Conservation (phyloP, 2,113 vertebrate genomes). For the Labeo catla region DNA sequence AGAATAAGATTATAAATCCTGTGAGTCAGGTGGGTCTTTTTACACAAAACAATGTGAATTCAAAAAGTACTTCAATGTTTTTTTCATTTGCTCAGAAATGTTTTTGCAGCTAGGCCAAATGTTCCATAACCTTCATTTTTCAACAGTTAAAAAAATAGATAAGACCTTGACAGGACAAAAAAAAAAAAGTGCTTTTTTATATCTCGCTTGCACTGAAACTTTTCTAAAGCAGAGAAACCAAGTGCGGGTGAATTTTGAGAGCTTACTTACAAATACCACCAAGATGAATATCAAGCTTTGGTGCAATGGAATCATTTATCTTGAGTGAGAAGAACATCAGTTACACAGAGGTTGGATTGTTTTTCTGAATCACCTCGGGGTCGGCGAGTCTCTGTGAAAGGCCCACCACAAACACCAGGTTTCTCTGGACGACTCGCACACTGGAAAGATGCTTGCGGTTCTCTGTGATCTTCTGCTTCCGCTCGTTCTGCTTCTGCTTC, state of each 20-base stretch:
- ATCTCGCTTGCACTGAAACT: background rate
- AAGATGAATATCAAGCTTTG: background rate
- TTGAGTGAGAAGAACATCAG: background rate
- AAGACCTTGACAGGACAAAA: background rate
- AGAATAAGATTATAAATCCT: background rate
- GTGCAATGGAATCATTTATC: background rate
- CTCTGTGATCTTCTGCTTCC: conserved; percentile 94
- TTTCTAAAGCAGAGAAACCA: background rate
- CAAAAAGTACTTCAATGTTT: background rate
- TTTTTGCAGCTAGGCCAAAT: background rate
- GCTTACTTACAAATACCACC: background rate
- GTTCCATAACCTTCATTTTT: background rate
- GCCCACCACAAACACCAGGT: conserved; percentile 91
- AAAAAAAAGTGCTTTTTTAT: background rate
- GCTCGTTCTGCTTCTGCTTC: conserved; percentile 91
- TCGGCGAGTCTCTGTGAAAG: conserved; percentile 88
- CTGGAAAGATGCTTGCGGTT: conserved; percentile 92
- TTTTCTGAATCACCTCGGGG: conserved; percentile 81
- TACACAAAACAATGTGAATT: background rate
- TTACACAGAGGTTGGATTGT: background rate
- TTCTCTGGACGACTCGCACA: conserved; percentile 91
- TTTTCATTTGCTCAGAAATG: background rate
- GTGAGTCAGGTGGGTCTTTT: background rate
- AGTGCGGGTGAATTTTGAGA: background rate
- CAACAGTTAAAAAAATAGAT: background rate